Conservation (phyloP, 1,140 invertebrate genomes). For the Sycobia sp. region DNA sequence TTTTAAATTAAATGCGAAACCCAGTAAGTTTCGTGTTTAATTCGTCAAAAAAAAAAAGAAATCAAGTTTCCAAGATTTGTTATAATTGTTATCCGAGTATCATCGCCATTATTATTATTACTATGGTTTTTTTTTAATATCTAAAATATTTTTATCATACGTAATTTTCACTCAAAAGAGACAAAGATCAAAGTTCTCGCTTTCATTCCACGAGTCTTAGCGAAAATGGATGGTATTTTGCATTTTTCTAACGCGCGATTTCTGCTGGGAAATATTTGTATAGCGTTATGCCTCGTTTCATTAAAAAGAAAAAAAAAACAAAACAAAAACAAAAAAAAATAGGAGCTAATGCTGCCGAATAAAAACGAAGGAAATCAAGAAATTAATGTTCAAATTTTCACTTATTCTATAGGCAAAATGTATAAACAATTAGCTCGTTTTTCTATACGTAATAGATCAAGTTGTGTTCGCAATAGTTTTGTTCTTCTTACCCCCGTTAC, state of each 20-base stretch:
- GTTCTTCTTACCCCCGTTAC: no score
- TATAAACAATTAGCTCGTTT: conserved; percentile 3
- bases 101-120: no score
- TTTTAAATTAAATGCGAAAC: no score
- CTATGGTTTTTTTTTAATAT: no score
- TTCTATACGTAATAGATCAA: neutral
- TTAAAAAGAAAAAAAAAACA: neutral
- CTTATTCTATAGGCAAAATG: neutral
- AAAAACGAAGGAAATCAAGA: conserved; percentile 4
- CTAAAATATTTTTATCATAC: no score
- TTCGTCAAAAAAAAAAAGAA: neutral
- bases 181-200: neutral
- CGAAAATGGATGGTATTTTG: conserved; percentile 4
- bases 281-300: conserved; percentile 1
- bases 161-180: neutral
- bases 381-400: no score
- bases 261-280: neutral
- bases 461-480: neutral
- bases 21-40: no score
- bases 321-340: no score
- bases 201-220: conserved; percentile 4
- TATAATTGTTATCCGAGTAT: neutral
- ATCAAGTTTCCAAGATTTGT: neutral
- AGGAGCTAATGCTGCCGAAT: neutral
- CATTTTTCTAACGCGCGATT: conserved; percentile 14